Conservation (phyloP, 2,113 vertebrate genomes). For the Centrocercus urophasianus region DNA sequence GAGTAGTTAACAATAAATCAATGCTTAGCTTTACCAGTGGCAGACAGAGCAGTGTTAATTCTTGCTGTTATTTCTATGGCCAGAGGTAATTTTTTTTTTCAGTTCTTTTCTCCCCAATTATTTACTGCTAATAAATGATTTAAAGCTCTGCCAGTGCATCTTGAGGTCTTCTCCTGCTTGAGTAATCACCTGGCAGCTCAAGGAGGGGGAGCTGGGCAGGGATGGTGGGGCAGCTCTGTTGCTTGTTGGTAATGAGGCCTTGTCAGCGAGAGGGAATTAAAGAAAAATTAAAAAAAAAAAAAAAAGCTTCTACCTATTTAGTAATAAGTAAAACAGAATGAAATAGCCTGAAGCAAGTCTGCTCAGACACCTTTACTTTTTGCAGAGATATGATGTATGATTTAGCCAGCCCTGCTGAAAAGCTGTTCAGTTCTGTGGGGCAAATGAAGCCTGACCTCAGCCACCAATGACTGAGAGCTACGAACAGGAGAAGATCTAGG, state of each 20-base stretch:
- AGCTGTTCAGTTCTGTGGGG: neutral
- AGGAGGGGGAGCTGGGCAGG: neutral
- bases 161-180: neutral
- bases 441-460: neutral
- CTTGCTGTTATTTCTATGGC: neutral
- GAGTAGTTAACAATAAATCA: neutral
- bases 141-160: neutral
- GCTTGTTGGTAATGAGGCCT: neutral
- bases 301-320: neutral
- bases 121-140: neutral
- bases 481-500: neutral
- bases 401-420: neutral
- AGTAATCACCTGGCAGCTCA: neutral
- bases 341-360: neutral
- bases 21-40: neutral
- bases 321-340: neutral
- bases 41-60: neutral
- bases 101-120: neutral
- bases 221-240: neutral
- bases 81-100: neutral
- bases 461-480: neutral
- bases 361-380: neutral
- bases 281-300: neutral
- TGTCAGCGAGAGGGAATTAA: neutral
- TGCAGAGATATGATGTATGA: neutral